A percentile compares a stretch with the other conserved stretches of the same genome.
Conservation (phyloP, 2,113 vertebrate species). For the Psittacara wagleri region DNA sequence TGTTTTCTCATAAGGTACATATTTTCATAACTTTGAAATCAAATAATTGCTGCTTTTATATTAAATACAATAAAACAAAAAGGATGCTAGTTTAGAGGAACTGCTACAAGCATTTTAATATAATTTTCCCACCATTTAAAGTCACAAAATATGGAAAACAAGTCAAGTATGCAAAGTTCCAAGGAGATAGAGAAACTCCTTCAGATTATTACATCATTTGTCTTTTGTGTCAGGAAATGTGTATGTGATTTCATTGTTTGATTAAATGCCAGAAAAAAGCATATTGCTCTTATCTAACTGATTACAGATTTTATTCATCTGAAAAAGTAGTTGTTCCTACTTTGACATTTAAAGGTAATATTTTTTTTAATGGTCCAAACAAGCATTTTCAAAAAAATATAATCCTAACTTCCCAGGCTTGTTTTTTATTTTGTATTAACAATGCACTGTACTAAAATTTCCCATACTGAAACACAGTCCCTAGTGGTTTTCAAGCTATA, state of each 20-base stretch:
- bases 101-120: conserved; percentile 94
- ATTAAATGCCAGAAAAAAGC: conserved; percentile 90
- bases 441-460: conserved; percentile 71
- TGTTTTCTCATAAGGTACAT: conserved; percentile 99
- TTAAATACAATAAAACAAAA: conserved; percentile 96
- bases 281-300: conserved; percentile 89
- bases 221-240: conserved; percentile 87
- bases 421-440: conserved; percentile 74
- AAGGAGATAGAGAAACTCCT: conserved; percentile 88
- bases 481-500: conserved; percentile 71
- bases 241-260: conserved; percentile 90
- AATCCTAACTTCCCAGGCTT: conserved; percentile 71
- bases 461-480: conserved; percentile 69
- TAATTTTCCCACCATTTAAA: conserved; percentile 87
- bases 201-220: conserved; percentile 89
- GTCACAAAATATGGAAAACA: conserved; percentile 86
- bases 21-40: conserved; percentile 99
- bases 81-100: conserved; percentile 90
- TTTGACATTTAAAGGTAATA: conserved; percentile 71
- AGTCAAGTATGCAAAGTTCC: conserved; percentile 88
- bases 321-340: conserved; percentile 78
- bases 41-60: conserved; percentile 99
- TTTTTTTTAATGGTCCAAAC: conserved; percentile 69
- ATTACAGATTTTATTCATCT: conserved; percentile 86
- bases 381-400: conserved; percentile 63